Percentiles rank a stretch among this genome's conserved stretches.
Evolutionary conservation across 2,888 invertebrate genomes (phyloP).

Genomic region (Eilema depressum): DNA sequence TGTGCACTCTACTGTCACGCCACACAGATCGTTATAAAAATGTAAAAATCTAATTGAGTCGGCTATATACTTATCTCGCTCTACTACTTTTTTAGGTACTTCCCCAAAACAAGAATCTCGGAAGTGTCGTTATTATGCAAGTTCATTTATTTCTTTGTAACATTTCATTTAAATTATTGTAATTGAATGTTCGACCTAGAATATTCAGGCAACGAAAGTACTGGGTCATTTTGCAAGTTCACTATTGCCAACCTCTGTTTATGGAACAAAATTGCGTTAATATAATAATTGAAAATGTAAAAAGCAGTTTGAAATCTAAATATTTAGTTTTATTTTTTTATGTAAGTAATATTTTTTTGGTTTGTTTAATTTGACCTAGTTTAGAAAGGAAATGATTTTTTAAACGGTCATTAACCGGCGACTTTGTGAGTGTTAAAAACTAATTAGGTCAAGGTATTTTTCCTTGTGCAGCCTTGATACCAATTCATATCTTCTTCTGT

Average conservation of each 20-base stretch:
- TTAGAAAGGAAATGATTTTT: not conserved
- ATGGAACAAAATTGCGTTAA: conserved; percentile 8
- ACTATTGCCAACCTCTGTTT: conserved; percentile 18
- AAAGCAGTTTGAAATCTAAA: not conserved
- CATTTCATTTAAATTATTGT: conserved; percentile 11
- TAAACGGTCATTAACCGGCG: too few species aligned
- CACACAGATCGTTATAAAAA: not conserved
- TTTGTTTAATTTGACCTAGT: not conserved
- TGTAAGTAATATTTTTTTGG: not conserved
- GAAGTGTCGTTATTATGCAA: not conserved
- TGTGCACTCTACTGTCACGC: too few species aligned
- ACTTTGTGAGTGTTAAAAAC: not conserved
- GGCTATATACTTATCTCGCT: not conserved
- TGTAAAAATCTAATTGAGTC: not conserved
- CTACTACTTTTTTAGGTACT: not conserved
- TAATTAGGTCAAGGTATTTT: not conserved
- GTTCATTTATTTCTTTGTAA: conserved; percentile 7
- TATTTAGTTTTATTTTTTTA: conserved; percentile 1
- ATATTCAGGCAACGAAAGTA: conserved; percentile 14
- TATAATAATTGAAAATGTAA: not conserved
- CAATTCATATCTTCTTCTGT: too few species aligned
- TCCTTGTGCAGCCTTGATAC: not conserved
- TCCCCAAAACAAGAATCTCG: conserved; percentile 4
- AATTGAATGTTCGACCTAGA: conserved; percentile 21
- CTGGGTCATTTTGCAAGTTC: conserved; percentile 17